Evolutionary conservation across 2,797 vertebrate species (phyloP), one percentile per base, ranked within the genome.

Genomic region (Rhadinocentrus ornatus): DNA sequence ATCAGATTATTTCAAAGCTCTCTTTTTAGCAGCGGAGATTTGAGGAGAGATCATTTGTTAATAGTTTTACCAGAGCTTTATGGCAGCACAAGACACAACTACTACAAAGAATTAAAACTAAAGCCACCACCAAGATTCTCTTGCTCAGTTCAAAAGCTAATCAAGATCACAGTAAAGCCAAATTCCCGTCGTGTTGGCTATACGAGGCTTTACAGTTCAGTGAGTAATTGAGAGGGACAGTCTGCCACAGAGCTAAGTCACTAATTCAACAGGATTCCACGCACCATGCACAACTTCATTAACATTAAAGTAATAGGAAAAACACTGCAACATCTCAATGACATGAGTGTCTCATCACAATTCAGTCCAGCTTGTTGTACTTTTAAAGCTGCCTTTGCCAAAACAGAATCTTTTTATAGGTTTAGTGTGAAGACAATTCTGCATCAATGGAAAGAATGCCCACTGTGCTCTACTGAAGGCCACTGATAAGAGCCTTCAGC

Each of bases 361-460:
- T 18, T 48, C 50, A 27, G 60, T 52, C 41, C 0, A 24, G 6
- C 26, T 53, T 54, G 27, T 22, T 65, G n/a, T 58, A 24, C 20
- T 68, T 63, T 53, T 60, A 53, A 69, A 75, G 57, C 27, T 20
- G 32, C 62, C 34, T 65, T 66, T 66, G 68, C 57, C 57, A 55
- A 46, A 1, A 55, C 31, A 32, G 56, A 39, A 46, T 71, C 77
- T 85, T 79, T 83, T 71, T 62, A 87, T 76, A 84, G 75, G 66
- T 65, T 29, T 1, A 0, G n/a, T 65, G 81, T 53, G 71, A 79
- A 35, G 70, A 80, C 66, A 44, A 63, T 71, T 39, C 13, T 41
- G 39, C 54, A 72, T 75, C 34, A 56, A 56, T 72, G 88, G 82
- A 88, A 85, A 82, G 77, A 85, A 81, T 75, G 75, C 56, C 60